Conservation (phyloP, 1,140 invertebrate species). For the Atopsyche davidsoni region DNA sequence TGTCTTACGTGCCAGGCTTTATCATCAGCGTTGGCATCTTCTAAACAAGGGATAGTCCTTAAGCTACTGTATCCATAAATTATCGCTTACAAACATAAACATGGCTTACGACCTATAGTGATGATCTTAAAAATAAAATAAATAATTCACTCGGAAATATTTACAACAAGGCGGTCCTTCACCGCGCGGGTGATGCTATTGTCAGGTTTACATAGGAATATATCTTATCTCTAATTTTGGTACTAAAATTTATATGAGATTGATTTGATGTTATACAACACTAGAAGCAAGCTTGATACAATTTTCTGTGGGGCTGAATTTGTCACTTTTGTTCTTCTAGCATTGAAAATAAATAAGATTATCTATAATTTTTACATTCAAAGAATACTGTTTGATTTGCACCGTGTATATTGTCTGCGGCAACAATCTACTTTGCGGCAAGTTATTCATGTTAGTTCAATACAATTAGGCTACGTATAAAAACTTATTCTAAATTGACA, state of each 20-base stretch:
- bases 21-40: slow-evolving; percentile 5
- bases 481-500: background rate
- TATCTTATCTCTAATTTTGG: slow-evolving; percentile 25
- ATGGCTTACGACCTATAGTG: background rate
- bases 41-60: too few species aligned
- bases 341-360: background rate
- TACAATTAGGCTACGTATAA: background rate
- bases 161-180: slow-evolving; percentile 8
- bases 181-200: background rate
- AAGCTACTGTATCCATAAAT: too few species aligned
- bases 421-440: background rate
- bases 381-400: slow-evolving; percentile 2
- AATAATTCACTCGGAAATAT: slow-evolving; percentile 22
- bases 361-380: background rate
- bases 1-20: slow-evolving; percentile 8
- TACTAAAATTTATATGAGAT: slow-evolving; percentile 6
- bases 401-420: background rate
- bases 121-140: slow-evolving; percentile 24
- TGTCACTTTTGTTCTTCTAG: slow-evolving; percentile 1
- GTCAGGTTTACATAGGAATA: background rate
- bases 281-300: too few species aligned
- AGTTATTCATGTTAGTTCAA: background rate
- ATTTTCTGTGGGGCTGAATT: background rate
- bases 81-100: too few species aligned
- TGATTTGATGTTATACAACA: too few species aligned